phyloP scores from a whole-genome alignment of 2,113 vertebrate genomes.

The Nycticebus coucang region DNA sequence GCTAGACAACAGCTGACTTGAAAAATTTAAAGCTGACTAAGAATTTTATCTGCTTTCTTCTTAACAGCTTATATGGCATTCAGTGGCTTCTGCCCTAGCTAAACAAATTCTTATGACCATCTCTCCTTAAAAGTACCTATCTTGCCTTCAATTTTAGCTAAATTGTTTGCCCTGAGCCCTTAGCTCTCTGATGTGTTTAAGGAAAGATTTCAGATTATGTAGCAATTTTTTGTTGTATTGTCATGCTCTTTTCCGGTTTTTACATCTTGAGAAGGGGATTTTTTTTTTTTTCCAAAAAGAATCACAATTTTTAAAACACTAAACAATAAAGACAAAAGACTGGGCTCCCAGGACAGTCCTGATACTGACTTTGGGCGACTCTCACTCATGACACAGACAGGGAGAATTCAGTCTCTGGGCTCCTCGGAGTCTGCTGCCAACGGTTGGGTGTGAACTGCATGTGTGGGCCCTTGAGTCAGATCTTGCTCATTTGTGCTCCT shows the following conservation, averaged over 20 bases:
- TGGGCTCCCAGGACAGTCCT: not conserved
- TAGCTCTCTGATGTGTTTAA: not conserved
- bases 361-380: not conserved
- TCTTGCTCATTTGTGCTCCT: not conserved
- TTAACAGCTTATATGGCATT: not conserved
- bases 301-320: not conserved
- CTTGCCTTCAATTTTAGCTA: not conserved
- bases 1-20: not conserved
- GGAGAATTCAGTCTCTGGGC: not conserved
- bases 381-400: too few relatives aligned
- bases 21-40: not conserved
- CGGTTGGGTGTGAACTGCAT: too few relatives aligned
- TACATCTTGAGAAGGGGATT: not conserved
- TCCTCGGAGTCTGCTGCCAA: not conserved
- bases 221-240: not conserved
- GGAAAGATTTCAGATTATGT: not conserved
- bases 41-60: not conserved
- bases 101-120: not conserved
- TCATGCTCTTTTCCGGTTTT: not conserved
- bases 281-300: not conserved
- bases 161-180: not conserved
- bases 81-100: not conserved
- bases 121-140: not conserved
- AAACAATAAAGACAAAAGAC: not conserved
- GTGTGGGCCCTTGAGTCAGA: not conserved